Conservation (phyloP, 2,113 vertebrate genomes). For the Alligator sinensis region DNA sequence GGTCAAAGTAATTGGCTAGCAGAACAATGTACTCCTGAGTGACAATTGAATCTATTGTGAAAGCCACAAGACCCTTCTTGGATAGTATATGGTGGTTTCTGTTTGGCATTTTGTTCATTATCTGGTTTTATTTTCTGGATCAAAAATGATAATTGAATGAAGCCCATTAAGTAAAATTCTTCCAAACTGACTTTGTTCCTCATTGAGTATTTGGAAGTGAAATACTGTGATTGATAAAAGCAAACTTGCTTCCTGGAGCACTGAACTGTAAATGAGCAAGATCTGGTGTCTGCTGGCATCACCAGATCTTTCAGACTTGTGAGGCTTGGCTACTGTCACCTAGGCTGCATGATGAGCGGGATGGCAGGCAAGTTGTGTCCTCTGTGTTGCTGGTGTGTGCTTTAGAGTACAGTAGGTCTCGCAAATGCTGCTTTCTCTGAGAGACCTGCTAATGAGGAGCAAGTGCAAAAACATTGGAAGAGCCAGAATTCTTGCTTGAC, state of each 20-base stretch:
- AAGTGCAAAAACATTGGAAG: background rate
- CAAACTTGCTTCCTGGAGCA: background rate
- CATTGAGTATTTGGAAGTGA: background rate
- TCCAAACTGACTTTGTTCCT: background rate
- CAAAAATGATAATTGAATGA: rapidly evolving
- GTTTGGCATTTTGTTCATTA: background rate
- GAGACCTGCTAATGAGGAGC: background rate
- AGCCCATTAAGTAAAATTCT: background rate
- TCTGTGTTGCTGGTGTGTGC: background rate
- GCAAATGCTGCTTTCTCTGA: conserved; percentile 27
- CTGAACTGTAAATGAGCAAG: background rate
- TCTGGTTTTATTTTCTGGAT: background rate
- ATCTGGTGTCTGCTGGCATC: background rate
- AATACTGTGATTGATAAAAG: background rate
- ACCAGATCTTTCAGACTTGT: background rate
- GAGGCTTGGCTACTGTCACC: background rate
- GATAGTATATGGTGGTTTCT: rapidly evolving
- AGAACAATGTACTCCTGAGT: background rate
- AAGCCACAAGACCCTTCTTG: background rate
- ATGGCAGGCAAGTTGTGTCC: conserved; percentile 18
- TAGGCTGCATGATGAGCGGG: background rate
- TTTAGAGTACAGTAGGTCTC: background rate
- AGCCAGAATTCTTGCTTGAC: background rate
- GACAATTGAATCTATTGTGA: background rate
- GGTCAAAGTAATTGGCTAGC: no score